Evolutionary conservation across 1,140 invertebrate species (phyloP), one percentile per base, ranked within the genome.

Genomic region (Apis cerana): DNA sequence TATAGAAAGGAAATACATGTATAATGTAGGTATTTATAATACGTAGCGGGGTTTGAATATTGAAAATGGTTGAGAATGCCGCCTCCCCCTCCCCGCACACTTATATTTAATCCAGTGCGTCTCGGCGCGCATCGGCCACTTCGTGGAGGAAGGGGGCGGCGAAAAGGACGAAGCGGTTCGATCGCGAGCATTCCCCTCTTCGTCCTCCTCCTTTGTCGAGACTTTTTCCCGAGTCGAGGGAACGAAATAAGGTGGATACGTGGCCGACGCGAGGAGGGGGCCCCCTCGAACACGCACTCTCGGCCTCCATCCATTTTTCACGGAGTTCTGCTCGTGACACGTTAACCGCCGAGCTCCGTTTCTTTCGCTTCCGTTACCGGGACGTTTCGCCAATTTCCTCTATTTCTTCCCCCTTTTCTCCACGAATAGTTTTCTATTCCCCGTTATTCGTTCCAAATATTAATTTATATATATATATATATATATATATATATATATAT

Each of bases 241-340:
- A 70, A 52, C 23, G 48, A 70, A 79, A 54, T 72, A 62, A 80
- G 58, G 17, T 9, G 58, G 21, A n/a, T 71, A 62, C 77, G 77
- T 50, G 68, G 52, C 56, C 21, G 19, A 17, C 50, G 0, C 23
- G 21, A 13, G 59, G 21, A 48, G 61, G n/a, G n/a, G n/a, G 8
- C 52, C 50, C 33, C 11, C 64, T 19, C 61, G n/a, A 79, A n/a
- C 64, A 23, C 54, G 52, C 75, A 67, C 10, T 21, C 21, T 33
- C 33, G 33, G 33, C 54, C 50, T n/a, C 21, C 5, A 13, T 69
- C 17, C 27, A 68, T 68, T 69, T 69, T 69, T 59, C 64, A 68
- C 21, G 3, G 43, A n/a, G 13, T 33, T 23, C n/a, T 8, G 33
- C 8, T 27, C 56, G 17, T 21, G 48, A 64, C 23, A 21, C 50